Evolutionary conservation across 64 coral and sea anemone species (phyloP), one percentile per base, ranked within the genome.

Genomic region (Astreopora myriophthalma): DNA sequence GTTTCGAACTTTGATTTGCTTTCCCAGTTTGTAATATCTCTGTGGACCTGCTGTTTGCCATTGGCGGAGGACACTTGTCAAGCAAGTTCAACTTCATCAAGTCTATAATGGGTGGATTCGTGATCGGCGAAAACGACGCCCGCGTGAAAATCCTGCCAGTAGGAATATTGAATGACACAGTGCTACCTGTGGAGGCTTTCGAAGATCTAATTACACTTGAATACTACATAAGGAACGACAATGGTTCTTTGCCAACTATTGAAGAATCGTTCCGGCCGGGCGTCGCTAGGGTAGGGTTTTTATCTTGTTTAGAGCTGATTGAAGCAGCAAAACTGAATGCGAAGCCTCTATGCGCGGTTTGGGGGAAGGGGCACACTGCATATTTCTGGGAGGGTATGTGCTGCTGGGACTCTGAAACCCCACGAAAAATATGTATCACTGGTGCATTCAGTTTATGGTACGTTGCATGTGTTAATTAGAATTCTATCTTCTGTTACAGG

Each of bases 11-110:
- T 26, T 51, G 22, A 60, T 30, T 22, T 73, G 62, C 32, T 28
- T 64, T 91, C 40, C 3, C 76, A 97, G 95, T 75, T 31, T 97
- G 95, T 74, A 71, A 63, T 34, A 84, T 85, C 14, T 60, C 88
- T 24, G 49, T 94, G 17, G 87, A 92, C 13, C 66, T 97, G 2
- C 71, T 94, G 10, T 94, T 97, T 79, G 82, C 87, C 2, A 12
- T 97, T 17, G 92, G 78, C 73, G 80, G 92, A 20, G 80, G 87
- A 16, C 76, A 91, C 71, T 14, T 90, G n/a, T 31, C 68, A 22
- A 11, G 44, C 8, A 97, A 94, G 72, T 86, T 73, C 31, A 76
- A 34, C 12, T 97, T 94, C 48, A 93, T 94, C 9, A 87, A 97
- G 74, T 88, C 91, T 1, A 16, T 97, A 17, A 69, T 80, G 6